Evolutionary conservation across 2,797 vertebrate species (phyloP).

Genomic region (Peromyscus nudipes): DNA sequence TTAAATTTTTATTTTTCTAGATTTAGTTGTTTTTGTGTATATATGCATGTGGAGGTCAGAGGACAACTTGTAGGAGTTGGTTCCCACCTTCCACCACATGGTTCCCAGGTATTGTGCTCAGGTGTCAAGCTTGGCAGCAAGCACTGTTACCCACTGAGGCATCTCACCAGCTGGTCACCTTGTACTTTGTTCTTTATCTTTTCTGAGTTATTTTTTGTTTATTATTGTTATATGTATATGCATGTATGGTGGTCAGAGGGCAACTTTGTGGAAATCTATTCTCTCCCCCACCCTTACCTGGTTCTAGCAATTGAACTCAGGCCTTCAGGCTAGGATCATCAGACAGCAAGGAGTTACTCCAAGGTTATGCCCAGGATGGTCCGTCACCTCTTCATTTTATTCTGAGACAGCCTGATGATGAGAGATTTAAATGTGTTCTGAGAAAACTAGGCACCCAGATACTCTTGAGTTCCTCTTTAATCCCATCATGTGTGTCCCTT

Average conservation of each 20-base stretch:
- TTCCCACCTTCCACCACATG: background rate
- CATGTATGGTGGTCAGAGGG: background rate
- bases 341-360: background rate
- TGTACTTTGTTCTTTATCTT: background rate
- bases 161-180: background rate
- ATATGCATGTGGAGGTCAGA: background rate
- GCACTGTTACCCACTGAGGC: background rate
- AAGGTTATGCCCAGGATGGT: background rate
- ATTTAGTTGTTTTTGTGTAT: background rate
- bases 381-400: background rate
- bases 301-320: background rate
- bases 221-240: background rate
- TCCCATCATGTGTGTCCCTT: background rate
- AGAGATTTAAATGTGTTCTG: background rate
- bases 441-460: background rate
- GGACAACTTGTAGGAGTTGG: background rate
- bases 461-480: too few relatives aligned
- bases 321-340: background rate
- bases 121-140: background rate
- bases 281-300: too few relatives aligned
- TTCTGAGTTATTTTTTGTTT: background rate
- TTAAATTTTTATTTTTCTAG: background rate
- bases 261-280: background rate
- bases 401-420: accelerated
- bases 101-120: background rate